phyloP scores from a whole-genome alignment of 2,888 invertebrate species.

The Lepidonotus clava region DNA sequence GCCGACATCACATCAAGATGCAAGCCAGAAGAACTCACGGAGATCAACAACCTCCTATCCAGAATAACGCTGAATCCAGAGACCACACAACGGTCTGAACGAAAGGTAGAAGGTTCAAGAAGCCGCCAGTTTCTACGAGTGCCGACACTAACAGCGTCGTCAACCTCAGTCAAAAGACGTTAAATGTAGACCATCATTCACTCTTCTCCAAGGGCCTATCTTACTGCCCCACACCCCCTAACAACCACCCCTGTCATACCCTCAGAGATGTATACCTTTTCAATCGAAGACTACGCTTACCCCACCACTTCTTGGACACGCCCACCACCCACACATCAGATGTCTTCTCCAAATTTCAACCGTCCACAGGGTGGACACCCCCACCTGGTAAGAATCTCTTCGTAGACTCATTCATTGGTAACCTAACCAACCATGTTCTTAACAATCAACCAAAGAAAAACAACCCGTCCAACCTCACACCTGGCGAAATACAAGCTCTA shows the following conservation, averaged over 20 bases:
- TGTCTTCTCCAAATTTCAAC: background rate
- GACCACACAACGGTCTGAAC: no score
- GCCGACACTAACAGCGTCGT: no score
- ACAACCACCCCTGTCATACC: background rate
- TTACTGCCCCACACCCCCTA: background rate
- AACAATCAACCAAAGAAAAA: background rate
- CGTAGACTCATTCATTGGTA: background rate
- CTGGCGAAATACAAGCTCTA: background rate
- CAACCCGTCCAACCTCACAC: background rate
- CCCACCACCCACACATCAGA: background rate
- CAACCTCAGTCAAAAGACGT: background rate
- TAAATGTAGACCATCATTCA: background rate
- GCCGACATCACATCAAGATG: no score
- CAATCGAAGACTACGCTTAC: background rate
- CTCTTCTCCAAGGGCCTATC: background rate
- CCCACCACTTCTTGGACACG: background rate
- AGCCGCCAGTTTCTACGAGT: no score
- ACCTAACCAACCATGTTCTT: background rate
- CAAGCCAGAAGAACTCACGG: no score
- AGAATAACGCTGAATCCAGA: no score
- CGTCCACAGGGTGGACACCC: conserved; percentile 1
- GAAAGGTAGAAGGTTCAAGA: no score
- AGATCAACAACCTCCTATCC: no score
- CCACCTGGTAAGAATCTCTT: background rate
- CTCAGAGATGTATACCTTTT: background rate